Evolutionary conservation across 2,113 vertebrate species (phyloP).

Genomic region (Cheilinus undulatus): DNA sequence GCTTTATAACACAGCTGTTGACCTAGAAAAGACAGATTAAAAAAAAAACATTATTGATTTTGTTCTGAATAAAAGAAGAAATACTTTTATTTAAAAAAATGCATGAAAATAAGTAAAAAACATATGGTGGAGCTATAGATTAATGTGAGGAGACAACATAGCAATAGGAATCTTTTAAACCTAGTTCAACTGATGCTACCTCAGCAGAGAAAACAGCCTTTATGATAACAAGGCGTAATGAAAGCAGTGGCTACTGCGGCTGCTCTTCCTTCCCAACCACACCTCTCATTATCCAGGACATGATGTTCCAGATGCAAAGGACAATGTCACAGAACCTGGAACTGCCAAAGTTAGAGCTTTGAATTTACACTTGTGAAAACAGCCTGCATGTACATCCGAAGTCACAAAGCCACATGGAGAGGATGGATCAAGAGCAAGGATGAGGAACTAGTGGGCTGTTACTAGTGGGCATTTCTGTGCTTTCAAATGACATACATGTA

Average conservation of each 20-base stretch:
- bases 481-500: background rate
- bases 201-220: constrained; percentile 15
- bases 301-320: constrained; percentile 63
- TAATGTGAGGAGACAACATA: no score
- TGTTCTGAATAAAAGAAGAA: background rate
- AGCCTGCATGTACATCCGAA: constrained; percentile 18
- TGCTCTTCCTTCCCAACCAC: constrained; percentile 10
- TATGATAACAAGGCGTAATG: constrained; percentile 20
- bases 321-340: constrained; percentile 40
- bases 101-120: no score
- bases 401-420: constrained; percentile 56
- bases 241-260: constrained; percentile 6
- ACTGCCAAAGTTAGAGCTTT: constrained; percentile 24
- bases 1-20: background rate
- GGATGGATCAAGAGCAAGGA: constrained; percentile 55
- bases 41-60: background rate
- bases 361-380: constrained; percentile 7
- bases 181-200: constrained; percentile 5
- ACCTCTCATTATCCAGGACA: constrained; percentile 65
- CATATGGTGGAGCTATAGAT: no score
- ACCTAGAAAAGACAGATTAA: background rate
- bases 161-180: no score
- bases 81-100: background rate
- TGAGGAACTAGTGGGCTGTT: constrained; percentile 23
- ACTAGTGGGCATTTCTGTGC: constrained; percentile 3